A percentile compares a stretch with the other conserved stretches of the same genome.
phyloP scores from a whole-genome alignment of 2,888 invertebrate genomes.

The Flexamia atlantica region DNA sequence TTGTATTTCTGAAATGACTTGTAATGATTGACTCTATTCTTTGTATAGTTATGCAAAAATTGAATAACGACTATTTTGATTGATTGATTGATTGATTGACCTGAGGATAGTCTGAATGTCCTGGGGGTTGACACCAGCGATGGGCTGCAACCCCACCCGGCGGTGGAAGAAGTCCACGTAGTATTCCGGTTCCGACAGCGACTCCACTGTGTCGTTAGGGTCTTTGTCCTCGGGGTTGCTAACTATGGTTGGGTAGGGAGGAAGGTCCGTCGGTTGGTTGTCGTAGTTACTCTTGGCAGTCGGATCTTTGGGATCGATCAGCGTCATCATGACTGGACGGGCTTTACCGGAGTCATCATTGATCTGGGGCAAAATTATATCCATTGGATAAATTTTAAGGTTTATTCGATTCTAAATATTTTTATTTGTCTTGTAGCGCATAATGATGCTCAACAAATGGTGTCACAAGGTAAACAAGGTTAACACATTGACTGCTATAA shows the following conservation, averaged over 20 bases:
- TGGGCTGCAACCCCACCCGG: slow-evolving; percentile 50
- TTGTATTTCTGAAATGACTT: no score
- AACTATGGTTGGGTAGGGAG: neutral
- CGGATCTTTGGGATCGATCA: slow-evolving; percentile 34
- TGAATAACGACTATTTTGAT: no score
- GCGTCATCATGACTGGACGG: slow-evolving; percentile 85
- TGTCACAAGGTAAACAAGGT: no score
- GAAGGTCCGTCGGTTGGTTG: neutral
- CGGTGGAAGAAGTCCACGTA: slow-evolving; percentile 59
- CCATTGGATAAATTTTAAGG: no score
- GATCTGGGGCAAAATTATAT: slow-evolving; percentile 72
- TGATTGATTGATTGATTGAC: slow-evolving; percentile 81
- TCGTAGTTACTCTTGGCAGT: slow-evolving; percentile 2
- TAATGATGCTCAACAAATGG: no score
- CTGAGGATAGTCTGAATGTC: slow-evolving; percentile 74
- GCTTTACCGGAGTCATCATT: slow-evolving; percentile 92
- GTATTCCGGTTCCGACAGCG: slow-evolving; percentile 19
- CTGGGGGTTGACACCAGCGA: slow-evolving; percentile 73
- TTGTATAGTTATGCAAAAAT: no score
- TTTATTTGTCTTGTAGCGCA: no score
- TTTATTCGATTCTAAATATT: no score
- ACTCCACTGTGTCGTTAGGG: slow-evolving; percentile 33
- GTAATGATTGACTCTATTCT: no score
- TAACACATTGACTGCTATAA: no score
- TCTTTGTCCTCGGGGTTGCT: slow-evolving; percentile 48